Base-by-base conservation (phyloP, 2,888 invertebrate genomes). In the Eugnorisma glareosa region DNA sequence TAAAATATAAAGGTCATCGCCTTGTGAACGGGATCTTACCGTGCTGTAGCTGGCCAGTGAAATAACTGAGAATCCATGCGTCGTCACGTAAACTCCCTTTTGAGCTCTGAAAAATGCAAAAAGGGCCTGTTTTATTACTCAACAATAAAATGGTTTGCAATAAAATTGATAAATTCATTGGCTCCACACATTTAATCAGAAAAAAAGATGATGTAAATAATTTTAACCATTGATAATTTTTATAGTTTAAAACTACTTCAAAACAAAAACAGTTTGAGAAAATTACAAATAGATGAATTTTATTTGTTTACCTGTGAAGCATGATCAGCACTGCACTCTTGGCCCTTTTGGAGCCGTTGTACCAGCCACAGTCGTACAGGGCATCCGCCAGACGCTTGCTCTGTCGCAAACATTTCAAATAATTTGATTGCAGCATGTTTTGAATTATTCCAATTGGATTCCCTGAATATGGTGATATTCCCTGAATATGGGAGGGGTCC, bases 311-410 rank as follows among this genome's bases (percentile, higher is more conserved):
- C 93, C 93, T 92, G 59, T 88, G 83, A 13, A 93, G 77, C 91
- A 92, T 92, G 15, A 93, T 90, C 6, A 91, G 75, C 7, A 93
- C 74, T 4, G 87, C 87, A 67, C 82, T 91, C 68, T 79, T 90
- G 24, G 90, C 74, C 57, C 78, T 88, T 48, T 86, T 86, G 7
- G 91, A 84, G 1, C 88, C 75, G 24, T 74, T 86, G 79, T 93
- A 93, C 93, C 93, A 93, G 2, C 90, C 91, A 45, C 92, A 84
- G 73, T 87, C 89, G 75, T 92, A 93, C 0, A 93, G 64, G 13
- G 93, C 90, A 7, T 87, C 68, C 0, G 90, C 76, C 6, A 93
- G 75, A 0, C 87, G 89, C 57, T 69, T 69, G 63, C 92, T 92
- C 93, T 93, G 83, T 2, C 77, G 86, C 73, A 57, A 76, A 66